Conservation (phyloP, 2,888 invertebrate species). For the Agriopis aurantiaria region DNA sequence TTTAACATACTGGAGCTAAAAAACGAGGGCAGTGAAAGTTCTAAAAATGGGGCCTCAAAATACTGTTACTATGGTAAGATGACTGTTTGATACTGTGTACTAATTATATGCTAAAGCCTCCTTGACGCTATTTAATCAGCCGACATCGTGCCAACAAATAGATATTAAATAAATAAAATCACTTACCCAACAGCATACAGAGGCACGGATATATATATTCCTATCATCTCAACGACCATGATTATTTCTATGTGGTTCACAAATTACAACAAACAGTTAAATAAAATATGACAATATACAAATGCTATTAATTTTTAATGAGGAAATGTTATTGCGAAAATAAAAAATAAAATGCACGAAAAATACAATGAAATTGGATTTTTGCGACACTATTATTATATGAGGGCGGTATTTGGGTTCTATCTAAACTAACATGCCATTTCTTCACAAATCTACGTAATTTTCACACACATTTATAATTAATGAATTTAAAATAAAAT, state of each 20-base stretch:
- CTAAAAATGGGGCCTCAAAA: slow-evolving; percentile 1
- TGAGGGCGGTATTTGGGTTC: slow-evolving; percentile 10
- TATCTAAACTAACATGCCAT: slow-evolving; percentile 37
- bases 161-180: slow-evolving; percentile 15
- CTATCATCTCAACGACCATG: slow-evolving; percentile 62
- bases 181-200: slow-evolving; percentile 70
- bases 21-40: slow-evolving; percentile 22
- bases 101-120: background rate
- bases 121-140: slow-evolving; percentile 7
- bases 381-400: slow-evolving; percentile 14
- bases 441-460: slow-evolving; percentile 36
- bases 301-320: slow-evolving; percentile 10
- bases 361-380: slow-evolving; percentile 1
- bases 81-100: background rate
- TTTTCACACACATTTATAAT: slow-evolving; percentile 1
- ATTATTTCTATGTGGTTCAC: slow-evolving; percentile 37
- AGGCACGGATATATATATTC: slow-evolving; percentile 65
- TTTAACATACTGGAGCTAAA: background rate
- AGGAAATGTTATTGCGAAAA: background rate
- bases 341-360: slow-evolving; percentile 17
- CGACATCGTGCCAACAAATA: background rate
- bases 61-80: background rate
- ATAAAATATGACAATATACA: slow-evolving; percentile 1
- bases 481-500: slow-evolving; percentile 11
- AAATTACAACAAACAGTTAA: slow-evolving; percentile 40